Evolutionary conservation across 2,113 vertebrate species (phyloP), one percentile per base, ranked within the genome.

Genomic region (Dromaius novaehollandiae): DNA sequence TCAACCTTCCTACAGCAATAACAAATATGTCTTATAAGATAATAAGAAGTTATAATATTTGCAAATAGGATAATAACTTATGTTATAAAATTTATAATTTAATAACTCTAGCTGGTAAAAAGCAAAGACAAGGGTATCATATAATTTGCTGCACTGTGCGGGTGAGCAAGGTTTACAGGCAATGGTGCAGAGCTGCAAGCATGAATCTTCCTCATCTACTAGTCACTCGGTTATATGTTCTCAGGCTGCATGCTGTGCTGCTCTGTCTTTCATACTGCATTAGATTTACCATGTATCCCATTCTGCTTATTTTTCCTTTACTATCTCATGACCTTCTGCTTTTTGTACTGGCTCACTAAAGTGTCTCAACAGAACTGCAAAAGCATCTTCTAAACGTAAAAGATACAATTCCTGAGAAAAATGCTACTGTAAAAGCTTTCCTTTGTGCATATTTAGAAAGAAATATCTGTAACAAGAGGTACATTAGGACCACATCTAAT

Each of bases 61-160:
- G 66, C 18, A 96, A 97, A 90, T 63, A 95, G 89, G 68, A 68
- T 88, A 96, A 96, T 96, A 92, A 93, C 76, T 73, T 42, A 38
- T 90, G 50, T 81, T 92, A 92, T 65, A 85, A 95, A 95, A 95
- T 82, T 58, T 92, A 87, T 90, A 96, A 94, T 93, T 97, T 84
- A 90, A 92, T 96, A 83, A 96, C 69, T 71, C 17, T 66, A 34
- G 8, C 55, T 82, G 44, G 50, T 71, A 88, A 95, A 95, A 94
- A 61, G 38, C 28, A 69, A 85, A 93, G 70, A 66, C 70, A 78
- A 77, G n/a, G 1, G 8, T 48, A 42, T 8, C 42, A 63, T 74
- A 46, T 65, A 76, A 94, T 95, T 93, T 76, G 84, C 63, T 90
- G 56, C 79, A 48, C 20, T 50, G 53, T 53, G 42, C n/a, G 55